phyloP scores from a whole-genome alignment of 1,140 invertebrate genomes.

The Brachionus angularis region DNA sequence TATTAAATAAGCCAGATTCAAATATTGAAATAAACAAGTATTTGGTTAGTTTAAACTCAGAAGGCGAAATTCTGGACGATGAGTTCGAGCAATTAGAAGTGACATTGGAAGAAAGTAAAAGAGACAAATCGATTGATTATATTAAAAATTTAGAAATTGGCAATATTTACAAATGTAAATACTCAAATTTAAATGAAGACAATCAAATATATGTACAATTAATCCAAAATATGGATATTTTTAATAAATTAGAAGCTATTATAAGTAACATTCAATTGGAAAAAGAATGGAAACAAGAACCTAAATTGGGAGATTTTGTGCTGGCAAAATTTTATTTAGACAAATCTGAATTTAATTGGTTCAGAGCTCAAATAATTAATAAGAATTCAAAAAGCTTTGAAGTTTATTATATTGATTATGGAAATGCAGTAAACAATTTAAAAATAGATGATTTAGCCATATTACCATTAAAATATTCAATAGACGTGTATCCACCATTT shows the following conservation, averaged over 20 bases:
- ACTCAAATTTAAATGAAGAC: neutral
- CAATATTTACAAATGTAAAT: conserved; percentile 14
- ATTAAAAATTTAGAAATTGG: neutral
- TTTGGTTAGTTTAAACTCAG: neutral
- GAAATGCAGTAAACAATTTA: neutral
- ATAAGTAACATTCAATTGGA: neutral
- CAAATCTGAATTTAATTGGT: neutral
- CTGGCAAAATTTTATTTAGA: conserved; percentile 17
- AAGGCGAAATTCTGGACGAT: conserved; percentile 6
- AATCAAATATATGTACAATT: conserved; percentile 5
- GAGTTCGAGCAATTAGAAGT: neutral
- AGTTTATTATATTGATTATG: conserved; percentile 29
- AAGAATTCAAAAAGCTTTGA: neutral
- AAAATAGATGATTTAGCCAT: neutral
- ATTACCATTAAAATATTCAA: neutral
- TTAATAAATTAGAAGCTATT: conserved; percentile 4
- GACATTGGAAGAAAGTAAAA: neutral
- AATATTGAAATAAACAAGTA: conserved; percentile 18
- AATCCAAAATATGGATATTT: neutral
- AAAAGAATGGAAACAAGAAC: neutral
- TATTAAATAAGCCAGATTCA: neutral
- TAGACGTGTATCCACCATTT: neutral
- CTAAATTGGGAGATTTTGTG: neutral
- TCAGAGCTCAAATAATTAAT: neutral
- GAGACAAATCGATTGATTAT: no score